Evolutionary conservation across 2,797 vertebrate genomes (phyloP).

Genomic region (Jordanella pulchra): DNA sequence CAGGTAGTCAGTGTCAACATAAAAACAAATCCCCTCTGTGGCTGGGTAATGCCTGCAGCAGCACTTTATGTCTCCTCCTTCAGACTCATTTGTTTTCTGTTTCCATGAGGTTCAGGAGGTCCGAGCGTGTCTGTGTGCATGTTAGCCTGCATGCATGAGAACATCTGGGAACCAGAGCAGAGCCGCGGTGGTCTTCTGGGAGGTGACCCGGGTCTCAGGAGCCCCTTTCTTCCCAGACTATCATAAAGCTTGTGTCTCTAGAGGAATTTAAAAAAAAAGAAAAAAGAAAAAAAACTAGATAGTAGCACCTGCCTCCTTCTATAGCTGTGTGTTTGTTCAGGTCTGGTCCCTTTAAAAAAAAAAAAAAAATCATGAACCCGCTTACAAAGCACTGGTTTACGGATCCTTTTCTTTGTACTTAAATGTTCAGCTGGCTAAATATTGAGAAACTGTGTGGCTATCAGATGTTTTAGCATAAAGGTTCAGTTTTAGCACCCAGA

Average conservation of each 20-base stretch:
- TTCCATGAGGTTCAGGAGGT: conserved; percentile 42
- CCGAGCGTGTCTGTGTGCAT: conserved; percentile 27
- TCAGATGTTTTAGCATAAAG: neutral
- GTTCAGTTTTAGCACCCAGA: neutral
- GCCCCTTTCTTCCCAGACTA: conserved; percentile 75
- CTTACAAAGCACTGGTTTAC: conserved; percentile 1
- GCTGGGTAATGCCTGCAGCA: conserved; percentile 82
- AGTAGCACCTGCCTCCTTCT: conserved; percentile 83
- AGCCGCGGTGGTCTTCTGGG: conserved; percentile 79
- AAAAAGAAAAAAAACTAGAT: conserved; percentile 69
- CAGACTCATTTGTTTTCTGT: conserved; percentile 74
- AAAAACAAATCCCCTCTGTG: conserved; percentile 77
- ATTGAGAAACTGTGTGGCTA: neutral
- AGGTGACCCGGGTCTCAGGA: conserved; percentile 80
- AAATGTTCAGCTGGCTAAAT: neutral
- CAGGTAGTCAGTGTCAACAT: conserved; percentile 15
- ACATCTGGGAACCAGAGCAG: conserved; percentile 76
- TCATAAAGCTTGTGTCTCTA: conserved; percentile 74
- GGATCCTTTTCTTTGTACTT: conserved; percentile 5
- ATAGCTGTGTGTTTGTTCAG: conserved; percentile 84
- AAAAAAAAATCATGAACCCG: conserved; percentile 40
- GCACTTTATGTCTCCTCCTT: conserved; percentile 53
- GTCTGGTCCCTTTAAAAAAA: conserved; percentile 76
- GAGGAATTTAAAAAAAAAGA: conserved; percentile 71
- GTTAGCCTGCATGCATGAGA: conserved; percentile 21